Conservation (phyloP, 2,113 vertebrate genomes). For the Ciconia stormi region DNA sequence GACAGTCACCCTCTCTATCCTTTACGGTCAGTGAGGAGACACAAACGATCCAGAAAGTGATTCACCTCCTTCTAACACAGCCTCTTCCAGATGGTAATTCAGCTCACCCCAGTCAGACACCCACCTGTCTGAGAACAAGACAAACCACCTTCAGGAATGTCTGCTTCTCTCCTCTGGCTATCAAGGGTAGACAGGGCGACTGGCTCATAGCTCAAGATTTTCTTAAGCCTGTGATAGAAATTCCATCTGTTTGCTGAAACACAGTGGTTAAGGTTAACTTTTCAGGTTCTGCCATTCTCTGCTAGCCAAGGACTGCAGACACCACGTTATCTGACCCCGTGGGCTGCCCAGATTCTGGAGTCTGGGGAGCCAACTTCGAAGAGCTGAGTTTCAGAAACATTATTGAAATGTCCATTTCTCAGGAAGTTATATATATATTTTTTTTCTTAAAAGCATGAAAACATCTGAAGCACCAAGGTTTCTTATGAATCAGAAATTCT, state of each 20-base stretch:
- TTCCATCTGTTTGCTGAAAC: background rate
- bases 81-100: background rate
- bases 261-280: background rate
- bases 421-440: background rate
- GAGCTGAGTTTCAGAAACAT: background rate
- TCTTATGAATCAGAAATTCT: background rate
- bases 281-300: background rate
- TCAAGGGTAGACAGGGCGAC: background rate
- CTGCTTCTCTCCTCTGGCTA: background rate
- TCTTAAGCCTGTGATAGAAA: background rate
- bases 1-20: background rate
- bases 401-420: background rate
- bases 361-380: background rate
- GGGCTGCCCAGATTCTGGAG: background rate
- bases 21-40: background rate
- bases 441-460: background rate
- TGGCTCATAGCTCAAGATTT: background rate
- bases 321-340: accelerated
- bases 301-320: background rate
- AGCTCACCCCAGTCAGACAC: background rate
- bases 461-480: background rate
- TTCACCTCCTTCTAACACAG: background rate
- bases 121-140: background rate
- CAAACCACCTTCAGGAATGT: background rate
- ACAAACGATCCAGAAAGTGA: background rate